Evolutionary conservation across 1,140 invertebrate species (phyloP), one percentile per base, ranked within the genome.

Genomic region (Camponotus floridanus): DNA sequence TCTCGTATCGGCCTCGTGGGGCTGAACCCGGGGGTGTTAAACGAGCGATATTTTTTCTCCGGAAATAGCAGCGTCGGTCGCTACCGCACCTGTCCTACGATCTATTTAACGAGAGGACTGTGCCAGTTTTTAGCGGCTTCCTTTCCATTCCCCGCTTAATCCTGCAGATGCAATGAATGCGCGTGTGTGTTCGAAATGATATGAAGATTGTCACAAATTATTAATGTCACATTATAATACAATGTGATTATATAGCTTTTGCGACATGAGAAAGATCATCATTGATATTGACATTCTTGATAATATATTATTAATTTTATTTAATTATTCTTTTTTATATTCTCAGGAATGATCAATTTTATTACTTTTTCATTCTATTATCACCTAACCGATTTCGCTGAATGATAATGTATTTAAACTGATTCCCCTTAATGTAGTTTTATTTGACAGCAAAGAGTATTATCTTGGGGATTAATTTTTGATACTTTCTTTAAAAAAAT

Each of bases 21-120:
- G 59, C 57, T 59, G 45, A 62, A 64, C 68, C 26, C 33, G 39
- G 21, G 48, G 71, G 85, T 86, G 86, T 88, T 91, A 86, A 91
- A 91, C 90, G 85, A 80, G 59, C 90, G 78, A 85, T 89, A 89
- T 89, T 79, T 74, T 76, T 71, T 74, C 71, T 26, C 67, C 65
- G 84, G 67, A 74, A 88, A 51, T 71, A 84, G 51, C 87, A n/a
- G 67, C 39, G 61, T 74, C 67, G 87, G 87, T 88, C 70, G 61
- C 55, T 26, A 33, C 67, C 59, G 76, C 87, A 88, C 67, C 67
- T 88, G 87, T 88, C 73, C 71, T 73, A 55, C 73, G 70, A 88
- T 71, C 86, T 85, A 88, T 88, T 81, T 78, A 62, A 42, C 79
- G 68, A 62, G 55, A 48, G 55, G 39, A 74, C 31, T 18, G 21